phyloP scores from a whole-genome alignment of 2,113 vertebrate genomes.

The Arenaria interpres region DNA sequence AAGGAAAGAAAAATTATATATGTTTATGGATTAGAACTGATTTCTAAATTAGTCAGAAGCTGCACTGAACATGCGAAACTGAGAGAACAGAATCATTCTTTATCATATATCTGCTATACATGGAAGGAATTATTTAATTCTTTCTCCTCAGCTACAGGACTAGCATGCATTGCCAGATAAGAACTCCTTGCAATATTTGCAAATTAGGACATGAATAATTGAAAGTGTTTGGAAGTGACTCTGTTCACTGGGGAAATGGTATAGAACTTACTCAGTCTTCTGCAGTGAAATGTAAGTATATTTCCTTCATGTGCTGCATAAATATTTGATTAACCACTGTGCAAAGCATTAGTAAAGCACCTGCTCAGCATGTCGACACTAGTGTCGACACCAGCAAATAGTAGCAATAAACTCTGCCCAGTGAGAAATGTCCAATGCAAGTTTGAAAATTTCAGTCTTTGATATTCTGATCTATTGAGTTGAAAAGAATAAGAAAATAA shows the following conservation, averaged over 20 bases:
- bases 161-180: not conserved
- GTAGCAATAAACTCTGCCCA: not conserved
- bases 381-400: not conserved
- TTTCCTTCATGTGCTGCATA: conserved; percentile 40
- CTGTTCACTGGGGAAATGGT: conserved; percentile 18
- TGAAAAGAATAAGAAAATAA: not conserved
- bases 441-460: not conserved
- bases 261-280: conserved; percentile 50
- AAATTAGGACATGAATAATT: conserved; percentile 56
- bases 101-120: not conserved
- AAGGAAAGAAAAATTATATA: not conserved
- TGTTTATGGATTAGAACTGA: not conserved
- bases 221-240: conserved; percentile 32
- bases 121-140: not conserved
- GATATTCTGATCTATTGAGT: not conserved
- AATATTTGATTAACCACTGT: conserved; percentile 56
- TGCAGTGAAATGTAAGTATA: conserved; percentile 33
- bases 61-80: not conserved
- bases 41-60: conserved; percentile 15
- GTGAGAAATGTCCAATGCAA: not conserved
- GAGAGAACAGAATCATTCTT: not conserved
- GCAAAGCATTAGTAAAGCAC: conserved; percentile 27
- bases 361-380: not conserved
- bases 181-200: conserved; percentile 28
- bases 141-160: not conserved